phyloP scores from a whole-genome alignment of 2,797 vertebrate species.

The Esox lucius region DNA sequence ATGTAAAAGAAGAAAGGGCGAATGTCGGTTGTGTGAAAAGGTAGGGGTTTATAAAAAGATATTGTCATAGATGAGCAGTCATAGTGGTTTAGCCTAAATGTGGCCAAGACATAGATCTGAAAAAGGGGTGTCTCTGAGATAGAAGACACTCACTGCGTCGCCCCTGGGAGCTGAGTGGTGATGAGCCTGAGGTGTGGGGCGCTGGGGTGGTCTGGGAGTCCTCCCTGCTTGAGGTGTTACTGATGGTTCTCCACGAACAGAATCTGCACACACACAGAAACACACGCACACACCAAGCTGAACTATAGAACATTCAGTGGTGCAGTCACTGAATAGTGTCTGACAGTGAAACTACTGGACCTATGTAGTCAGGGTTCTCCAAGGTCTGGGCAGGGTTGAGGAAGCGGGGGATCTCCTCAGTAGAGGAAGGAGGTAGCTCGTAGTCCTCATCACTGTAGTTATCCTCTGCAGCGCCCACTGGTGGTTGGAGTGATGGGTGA shows the following conservation, averaged over 20 bases:
- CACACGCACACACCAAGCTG: not conserved
- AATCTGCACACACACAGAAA: slow-evolving; percentile 19
- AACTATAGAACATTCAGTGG: not conserved
- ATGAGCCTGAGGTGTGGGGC: not conserved
- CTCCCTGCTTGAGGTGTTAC: not conserved
- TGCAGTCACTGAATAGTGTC: not conserved
- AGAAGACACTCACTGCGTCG: slow-evolving; percentile 1
- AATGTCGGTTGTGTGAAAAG: not conserved
- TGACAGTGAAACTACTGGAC: slow-evolving; percentile 13
- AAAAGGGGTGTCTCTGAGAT: too few species aligned
- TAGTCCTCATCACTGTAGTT: not conserved
- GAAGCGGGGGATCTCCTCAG: not conserved
- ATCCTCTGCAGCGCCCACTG: not conserved
- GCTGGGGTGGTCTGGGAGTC: slow-evolving; percentile 5
- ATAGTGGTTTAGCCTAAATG: not conserved
- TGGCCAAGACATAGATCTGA: not conserved
- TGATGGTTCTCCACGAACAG: not conserved
- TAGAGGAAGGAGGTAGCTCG: not conserved
- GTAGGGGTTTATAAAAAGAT: not conserved
- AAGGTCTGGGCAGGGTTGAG: not conserved
- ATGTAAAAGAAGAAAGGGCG: not conserved
- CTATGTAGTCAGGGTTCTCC: not conserved
- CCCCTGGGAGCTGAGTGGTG: not conserved
- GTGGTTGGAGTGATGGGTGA: not conserved
- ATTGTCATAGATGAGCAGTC: not conserved